Percentiles rank a stretch among this genome's conserved stretches.
Evolutionary conservation across 2,113 vertebrate genomes (phyloP).

Genomic region (Gracilinanus agilis): DNA sequence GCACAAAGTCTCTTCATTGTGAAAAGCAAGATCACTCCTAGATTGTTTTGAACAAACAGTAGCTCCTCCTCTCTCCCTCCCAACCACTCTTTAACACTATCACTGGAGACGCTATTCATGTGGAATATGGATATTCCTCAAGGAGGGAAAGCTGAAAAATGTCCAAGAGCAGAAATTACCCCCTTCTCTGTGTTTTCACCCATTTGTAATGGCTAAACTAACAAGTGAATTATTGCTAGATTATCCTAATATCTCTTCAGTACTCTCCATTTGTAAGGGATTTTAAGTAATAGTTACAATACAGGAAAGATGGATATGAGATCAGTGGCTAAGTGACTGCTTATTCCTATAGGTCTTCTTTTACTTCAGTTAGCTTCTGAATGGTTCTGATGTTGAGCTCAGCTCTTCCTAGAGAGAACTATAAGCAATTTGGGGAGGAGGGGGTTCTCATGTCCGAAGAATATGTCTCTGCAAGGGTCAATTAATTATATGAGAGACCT

Average conservation of each 20-base stretch:
- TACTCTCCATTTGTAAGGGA: background rate
- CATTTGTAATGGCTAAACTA: background rate
- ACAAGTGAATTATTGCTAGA: background rate
- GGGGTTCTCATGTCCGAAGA: background rate
- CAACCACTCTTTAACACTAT: constrained; percentile 26
- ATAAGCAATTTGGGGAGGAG: background rate
- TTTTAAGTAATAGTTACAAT: background rate
- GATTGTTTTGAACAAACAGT: constrained; percentile 14
- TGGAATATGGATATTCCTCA: constrained; percentile 18
- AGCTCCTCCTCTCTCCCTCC: background rate
- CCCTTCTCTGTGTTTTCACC: background rate
- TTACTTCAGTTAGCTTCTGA: background rate
- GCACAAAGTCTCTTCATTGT: background rate
- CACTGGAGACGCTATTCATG: background rate
- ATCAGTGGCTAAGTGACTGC: no score
- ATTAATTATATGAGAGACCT: background rate
- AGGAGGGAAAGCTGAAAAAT: background rate
- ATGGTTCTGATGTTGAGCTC: background rate
- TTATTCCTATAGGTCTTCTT: background rate
- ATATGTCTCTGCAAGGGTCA: background rate
- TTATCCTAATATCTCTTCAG: background rate
- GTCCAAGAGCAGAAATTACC: background rate
- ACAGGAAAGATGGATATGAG: background rate
- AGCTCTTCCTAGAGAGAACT: background rate
- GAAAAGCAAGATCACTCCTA: background rate